These are phyloP conservation scores for Chaetogeoica ovagalla DNA, from an alignment of 2,888 invertebrate genomes.

Conservation along the genomic window DNA sequence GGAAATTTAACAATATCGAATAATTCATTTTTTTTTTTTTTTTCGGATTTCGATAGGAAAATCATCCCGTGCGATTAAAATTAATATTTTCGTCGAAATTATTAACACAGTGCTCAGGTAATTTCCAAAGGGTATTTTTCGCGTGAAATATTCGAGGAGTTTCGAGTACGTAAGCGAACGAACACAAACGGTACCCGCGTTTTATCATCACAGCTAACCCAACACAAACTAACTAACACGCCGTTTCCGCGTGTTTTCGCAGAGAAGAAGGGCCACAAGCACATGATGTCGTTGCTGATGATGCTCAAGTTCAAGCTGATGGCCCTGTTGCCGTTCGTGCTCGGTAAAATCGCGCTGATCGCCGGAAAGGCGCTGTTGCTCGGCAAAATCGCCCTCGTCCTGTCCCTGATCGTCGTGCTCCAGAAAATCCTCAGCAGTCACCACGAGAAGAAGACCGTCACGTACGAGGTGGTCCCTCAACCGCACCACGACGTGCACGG, in stretches of 20 bases:
- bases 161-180: no score
- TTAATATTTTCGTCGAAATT: no score
- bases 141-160: no score
- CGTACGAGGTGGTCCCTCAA: conserved; percentile 84
- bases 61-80: no score
- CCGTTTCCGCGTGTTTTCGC: neutral
- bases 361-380: conserved; percentile 83
- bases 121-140: no score
- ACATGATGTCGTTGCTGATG: conserved; percentile 74
- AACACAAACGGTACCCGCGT: no score
- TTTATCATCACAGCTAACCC: no score
- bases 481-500: conserved; percentile 77
- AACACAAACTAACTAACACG: neutral
- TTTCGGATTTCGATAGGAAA: no score
- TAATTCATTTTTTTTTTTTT: no score
- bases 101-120: no score
- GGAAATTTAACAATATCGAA: neutral
- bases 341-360: conserved; percentile 81
- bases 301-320: conserved; percentile 78
- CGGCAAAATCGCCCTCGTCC: conserved; percentile 81
- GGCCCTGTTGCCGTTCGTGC: conserved; percentile 74
- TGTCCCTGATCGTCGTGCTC: conserved; percentile 80
- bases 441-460: conserved; percentile 83
- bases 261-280: conserved; percentile 68
- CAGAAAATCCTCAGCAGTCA: conserved; percentile 73